These are phyloP conservation scores for Etheostoma spectabile DNA, from an alignment of 2,113 vertebrate genomes.

Conservation along the genomic window DNA sequence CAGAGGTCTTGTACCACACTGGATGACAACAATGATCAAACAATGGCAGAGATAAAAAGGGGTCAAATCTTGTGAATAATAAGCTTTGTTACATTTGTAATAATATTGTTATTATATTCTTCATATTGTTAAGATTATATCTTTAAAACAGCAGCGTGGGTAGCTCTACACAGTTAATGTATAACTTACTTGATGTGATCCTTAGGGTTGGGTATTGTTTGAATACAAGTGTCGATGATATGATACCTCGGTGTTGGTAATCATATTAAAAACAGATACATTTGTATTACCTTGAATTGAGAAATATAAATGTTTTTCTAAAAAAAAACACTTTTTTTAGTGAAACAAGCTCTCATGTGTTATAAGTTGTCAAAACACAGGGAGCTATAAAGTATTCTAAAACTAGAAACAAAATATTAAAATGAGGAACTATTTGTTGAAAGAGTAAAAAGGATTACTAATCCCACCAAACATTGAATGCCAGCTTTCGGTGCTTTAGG, in stretches of 20 bases:
- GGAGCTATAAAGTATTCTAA: neutral
- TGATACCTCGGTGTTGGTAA: neutral
- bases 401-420: neutral
- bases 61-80: neutral
- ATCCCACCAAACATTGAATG: no score
- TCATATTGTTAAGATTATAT: neutral
- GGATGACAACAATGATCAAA: slow-evolving; percentile 44
- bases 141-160: neutral
- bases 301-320: neutral
- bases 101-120: neutral
- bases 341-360: neutral
- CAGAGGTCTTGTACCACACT: slow-evolving; percentile 50
- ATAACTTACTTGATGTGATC: neutral
- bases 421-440: no score
- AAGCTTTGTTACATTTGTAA: neutral
- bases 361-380: neutral
- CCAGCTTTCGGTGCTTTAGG: no score
- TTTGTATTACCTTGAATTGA: neutral
- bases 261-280: neutral
- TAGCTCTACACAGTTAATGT: neutral
- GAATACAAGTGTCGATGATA: neutral
- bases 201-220: neutral
- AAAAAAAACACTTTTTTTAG: neutral
- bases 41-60: neutral
- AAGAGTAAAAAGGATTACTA: no score